Evolutionary conservation across 1,140 invertebrate species (phyloP), one percentile per base, ranked within the genome.

Genomic region (Cotesia chilonis): DNA sequence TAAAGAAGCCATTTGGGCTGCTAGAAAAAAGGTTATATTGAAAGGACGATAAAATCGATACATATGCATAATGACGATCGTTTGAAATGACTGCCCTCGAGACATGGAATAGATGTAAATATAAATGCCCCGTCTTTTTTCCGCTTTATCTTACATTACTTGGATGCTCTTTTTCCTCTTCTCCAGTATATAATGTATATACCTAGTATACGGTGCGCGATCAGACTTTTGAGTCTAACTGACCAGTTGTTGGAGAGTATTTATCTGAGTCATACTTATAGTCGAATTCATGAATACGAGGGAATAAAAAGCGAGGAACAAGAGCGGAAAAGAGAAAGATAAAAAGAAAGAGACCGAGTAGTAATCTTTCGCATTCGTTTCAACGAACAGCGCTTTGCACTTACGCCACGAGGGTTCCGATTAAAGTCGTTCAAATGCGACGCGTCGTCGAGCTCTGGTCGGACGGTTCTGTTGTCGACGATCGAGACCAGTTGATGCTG

Each of bases 311-410:
- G 54, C 5, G 54, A 59, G 47, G 14, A 38, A 61, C 17, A 17
- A 12, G 36, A n/a, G 17, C 12, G 61, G 47, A 68, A 67, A 28
- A 63, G 41, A 38, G 41, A 28, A 37, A 17, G 63, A 14, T 41
- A 68, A 14, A 71, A 63, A 66, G 55, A 60, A 60, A 60, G 57
- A 66, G 73, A 12, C 66, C 52, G 61, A 66, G 63, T 12, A 81
- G 79, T 83, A 80, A 81, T 79, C 79, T 81, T 77, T 80, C 78
- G 80, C 78, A 83, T 81, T 79, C 69, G 76, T 77, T 69, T 65
- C 71, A 74, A 64, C 74, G 78, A 82, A 83, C 82, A 83, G 75
- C 77, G 77, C 77, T 83, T 82, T 83, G 81, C 82, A 83, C 82
- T 83, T 81, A 82, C 78, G 76, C 36, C 74, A 78, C 74, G 68